A percentile compares a stretch with the other conserved stretches of the same genome.
Conservation (phyloP, 2,113 vertebrate genomes). For the Carollia perspicillata region DNA sequence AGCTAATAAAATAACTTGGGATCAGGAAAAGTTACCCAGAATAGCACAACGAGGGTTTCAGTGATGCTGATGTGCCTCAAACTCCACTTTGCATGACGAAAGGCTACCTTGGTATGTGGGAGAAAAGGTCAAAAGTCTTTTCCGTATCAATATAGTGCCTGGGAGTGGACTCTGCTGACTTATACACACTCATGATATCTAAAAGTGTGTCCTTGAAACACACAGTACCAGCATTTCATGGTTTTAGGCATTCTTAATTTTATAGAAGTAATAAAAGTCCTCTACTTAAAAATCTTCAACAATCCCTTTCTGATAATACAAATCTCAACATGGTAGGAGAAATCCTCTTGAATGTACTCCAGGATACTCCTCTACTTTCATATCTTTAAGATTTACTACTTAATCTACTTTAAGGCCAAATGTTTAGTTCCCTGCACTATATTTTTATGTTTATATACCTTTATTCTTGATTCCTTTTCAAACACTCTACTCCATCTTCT, state of each 20-base stretch:
- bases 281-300: conserved; percentile 33
- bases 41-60: conserved; percentile 12
- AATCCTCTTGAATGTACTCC: conserved; percentile 8
- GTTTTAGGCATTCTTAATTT: conserved; percentile 27
- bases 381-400: neutral
- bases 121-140: neutral
- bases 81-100: neutral
- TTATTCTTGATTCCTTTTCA: conserved; percentile 37
- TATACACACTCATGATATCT: neutral
- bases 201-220: neutral
- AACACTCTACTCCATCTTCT: conserved; percentile 17
- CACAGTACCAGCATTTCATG: neutral
- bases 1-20: neutral
- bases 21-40: neutral
- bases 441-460: neutral
- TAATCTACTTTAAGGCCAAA: neutral
- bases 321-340: neutral
- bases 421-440: neutral
- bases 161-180: neutral
- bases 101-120: neutral
- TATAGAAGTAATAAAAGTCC: conserved; percentile 8
- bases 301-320: conserved; percentile 4
- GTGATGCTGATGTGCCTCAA: neutral
- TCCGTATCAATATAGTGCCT: neutral
- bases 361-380: neutral